Percentiles rank a stretch among this genome's conserved stretches.
phyloP scores from a whole-genome alignment of 2,797 vertebrate genomes.

The Clarias platycephalus region DNA sequence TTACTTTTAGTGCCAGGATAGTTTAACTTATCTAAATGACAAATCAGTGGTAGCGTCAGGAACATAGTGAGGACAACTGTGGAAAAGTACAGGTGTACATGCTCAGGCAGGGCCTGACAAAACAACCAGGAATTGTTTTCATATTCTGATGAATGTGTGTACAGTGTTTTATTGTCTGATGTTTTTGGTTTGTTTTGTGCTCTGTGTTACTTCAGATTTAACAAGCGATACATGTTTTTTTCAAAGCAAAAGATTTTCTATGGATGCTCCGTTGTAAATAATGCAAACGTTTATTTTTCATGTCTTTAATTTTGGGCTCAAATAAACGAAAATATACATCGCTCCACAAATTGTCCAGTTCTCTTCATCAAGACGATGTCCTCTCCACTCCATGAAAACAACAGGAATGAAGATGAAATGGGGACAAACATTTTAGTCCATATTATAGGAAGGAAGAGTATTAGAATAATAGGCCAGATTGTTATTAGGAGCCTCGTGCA shows the following conservation, averaged over 20 bases:
- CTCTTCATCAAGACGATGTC: not conserved
- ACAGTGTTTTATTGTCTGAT: slow-evolving; percentile 21
- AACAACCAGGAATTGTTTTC: slow-evolving; percentile 10
- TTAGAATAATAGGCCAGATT: not conserved
- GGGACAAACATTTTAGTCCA: not conserved
- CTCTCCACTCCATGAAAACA: not conserved
- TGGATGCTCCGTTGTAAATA: slow-evolving; percentile 56
- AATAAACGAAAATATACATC: not conserved
- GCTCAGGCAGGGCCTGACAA: slow-evolving; percentile 48
- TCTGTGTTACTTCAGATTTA: slow-evolving; percentile 35
- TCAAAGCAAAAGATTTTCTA: slow-evolving; percentile 51
- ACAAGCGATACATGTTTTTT: slow-evolving; percentile 21
- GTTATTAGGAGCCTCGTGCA: not conserved
- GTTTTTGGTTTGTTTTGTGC: slow-evolving; percentile 27
- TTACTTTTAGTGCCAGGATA: slow-evolving; percentile 56
- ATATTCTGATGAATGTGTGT: slow-evolving; percentile 25
- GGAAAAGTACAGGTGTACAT: slow-evolving; percentile 32
- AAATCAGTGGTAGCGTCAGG: slow-evolving; percentile 17
- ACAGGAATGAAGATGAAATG: not conserved
- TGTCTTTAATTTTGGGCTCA: slow-evolving; percentile 48
- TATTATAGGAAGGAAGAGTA: slow-evolving; percentile 12
- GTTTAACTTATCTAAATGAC: not conserved
- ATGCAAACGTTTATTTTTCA: slow-evolving; percentile 59
- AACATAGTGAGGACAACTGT: slow-evolving; percentile 43
- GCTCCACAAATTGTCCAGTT: not conserved